Evolutionary conservation across 2,888 invertebrate genomes (phyloP), one percentile per base, ranked within the genome.

Genomic region (Leptogaster cylindrica): DNA sequence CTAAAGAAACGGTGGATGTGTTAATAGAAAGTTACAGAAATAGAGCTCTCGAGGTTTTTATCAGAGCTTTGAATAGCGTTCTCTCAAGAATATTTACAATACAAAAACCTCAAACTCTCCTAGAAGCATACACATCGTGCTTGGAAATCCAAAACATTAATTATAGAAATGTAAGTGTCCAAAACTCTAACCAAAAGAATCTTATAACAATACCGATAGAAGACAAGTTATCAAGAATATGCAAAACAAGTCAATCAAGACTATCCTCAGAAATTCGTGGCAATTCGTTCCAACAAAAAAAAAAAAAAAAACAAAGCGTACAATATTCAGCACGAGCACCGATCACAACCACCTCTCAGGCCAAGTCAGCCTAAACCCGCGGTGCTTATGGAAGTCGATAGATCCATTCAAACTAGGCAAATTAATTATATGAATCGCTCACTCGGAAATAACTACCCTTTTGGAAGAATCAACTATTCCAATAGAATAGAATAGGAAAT

Each of bases 1-100:
- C 71, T 1, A 44, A 39, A 6, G 72, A 72, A 58, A 70, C 70
- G 2, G 58, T 69, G 1, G 31, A 39, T 12, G 71, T 51, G 0
- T 44, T 72, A 7, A 70, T 70, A 16, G 70, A 67, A 33, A 70
- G 48, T 6, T 73, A 73, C 23, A 52, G 71, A 16, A 73, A 71
- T 65, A 68, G 71, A 58, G 71, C 71, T 10, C 41, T 71, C 2
- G 70, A 73, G 7, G 70, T 71, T 16, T 72, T 73, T 20, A 48
- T 72, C 14, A 52, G 71, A 20, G 67, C 69, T 6, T 12, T 70
- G n/a, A 58, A 64, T 18, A 55, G 65, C 2, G 48, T 55, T 2
- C 33, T 65, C 10, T 65, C 65, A 14, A 64, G 39, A 48, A 52
- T 69, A 6, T 27, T 71, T 1, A 64, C 58, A 2, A 25, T 69